Evolutionary conservation across 2,797 vertebrate species (phyloP).

Genomic region (Etheostoma nigrum): DNA sequence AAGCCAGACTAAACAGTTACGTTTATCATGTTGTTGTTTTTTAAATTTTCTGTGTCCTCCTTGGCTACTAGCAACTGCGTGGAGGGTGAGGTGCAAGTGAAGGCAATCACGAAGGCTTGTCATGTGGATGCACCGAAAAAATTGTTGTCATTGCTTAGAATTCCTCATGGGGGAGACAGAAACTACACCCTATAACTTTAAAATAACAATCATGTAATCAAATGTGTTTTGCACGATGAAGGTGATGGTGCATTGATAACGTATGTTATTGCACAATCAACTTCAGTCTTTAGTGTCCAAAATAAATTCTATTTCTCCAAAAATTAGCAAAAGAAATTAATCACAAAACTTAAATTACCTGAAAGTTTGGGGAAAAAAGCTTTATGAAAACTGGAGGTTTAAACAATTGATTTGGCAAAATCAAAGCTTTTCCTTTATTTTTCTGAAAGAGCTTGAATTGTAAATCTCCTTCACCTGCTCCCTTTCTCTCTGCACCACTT

Average conservation of each 20-base stretch:
- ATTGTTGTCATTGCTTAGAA: no score
- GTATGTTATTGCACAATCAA: background rate
- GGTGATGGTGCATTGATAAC: background rate
- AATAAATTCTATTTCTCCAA: background rate
- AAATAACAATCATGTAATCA: background rate
- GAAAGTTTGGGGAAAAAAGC: background rate
- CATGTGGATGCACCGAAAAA: no score
- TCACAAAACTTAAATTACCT: constrained; percentile 24
- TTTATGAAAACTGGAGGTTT: constrained; percentile 19
- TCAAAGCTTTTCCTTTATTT: constrained; percentile 25
- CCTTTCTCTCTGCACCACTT: constrained; percentile 22
- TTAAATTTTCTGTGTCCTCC: no score
- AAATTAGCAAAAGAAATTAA: constrained; percentile 8
- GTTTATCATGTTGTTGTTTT: no score
- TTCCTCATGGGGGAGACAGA: no score
- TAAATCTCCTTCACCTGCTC: constrained; percentile 69
- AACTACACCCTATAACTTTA: no score
- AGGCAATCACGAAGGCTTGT: no score
- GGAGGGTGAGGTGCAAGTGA: no score
- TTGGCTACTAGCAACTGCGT: no score
- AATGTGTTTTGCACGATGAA: background rate
- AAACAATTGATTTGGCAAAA: constrained; percentile 6
- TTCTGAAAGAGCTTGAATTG: constrained; percentile 51
- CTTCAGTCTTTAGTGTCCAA: background rate
- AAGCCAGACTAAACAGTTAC: no score